Base-by-base conservation (phyloP, 2,113 vertebrate species). In the Seriola quinqueradiata region DNA sequence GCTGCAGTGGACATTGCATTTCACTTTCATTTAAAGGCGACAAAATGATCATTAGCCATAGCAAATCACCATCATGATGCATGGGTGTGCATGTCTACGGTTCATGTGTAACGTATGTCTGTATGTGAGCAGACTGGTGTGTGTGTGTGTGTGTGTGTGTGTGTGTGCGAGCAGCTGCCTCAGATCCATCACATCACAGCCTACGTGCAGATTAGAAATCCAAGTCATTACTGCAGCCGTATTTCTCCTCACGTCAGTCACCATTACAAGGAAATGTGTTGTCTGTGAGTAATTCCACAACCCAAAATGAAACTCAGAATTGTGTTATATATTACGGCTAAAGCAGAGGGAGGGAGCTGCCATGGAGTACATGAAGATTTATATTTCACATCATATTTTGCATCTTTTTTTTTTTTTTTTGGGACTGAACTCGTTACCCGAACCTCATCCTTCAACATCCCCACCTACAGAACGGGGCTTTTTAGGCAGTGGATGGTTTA, bases 221-320 rank as follows among this genome's bases (percentile, higher is more conserved):
- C 23, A 36, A 61, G 14, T 85, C 75, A 61, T 92, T 87, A 84
- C 67, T 12, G 55, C 1, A 3, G 36, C 52, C 4, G 12, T 42
- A 69, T 75, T 36, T 63, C 63, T 82, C 73, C 71, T 87, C 70
- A 83, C 63, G 75, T 84, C 50, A 64, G 4, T 87, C 81, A 65
- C 14, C 40, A 46, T 80, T 70, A 83, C 34, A 55, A 83, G 72
- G 73, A 84, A 77, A 19, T 50, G 58, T 46, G 68, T 71, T 55
- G 73, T 58, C 32, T 52, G 55, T 72, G 42, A 83, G 70, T 82
- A 54, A 82, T 76, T 72, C 74, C 40, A 65, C 70, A 19, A 8
- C 10, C 25, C 23, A 38, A 44, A 83, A 91, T 81, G 17, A 79
- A 84, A 85, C 40, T 59, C 69, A 10, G 58, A 6, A 36, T 52